A percentile compares a stretch with the other conserved stretches of the same genome.
Evolutionary conservation across 2,888 invertebrate species (phyloP).

Genomic region (Rotaria socialis): DNA sequence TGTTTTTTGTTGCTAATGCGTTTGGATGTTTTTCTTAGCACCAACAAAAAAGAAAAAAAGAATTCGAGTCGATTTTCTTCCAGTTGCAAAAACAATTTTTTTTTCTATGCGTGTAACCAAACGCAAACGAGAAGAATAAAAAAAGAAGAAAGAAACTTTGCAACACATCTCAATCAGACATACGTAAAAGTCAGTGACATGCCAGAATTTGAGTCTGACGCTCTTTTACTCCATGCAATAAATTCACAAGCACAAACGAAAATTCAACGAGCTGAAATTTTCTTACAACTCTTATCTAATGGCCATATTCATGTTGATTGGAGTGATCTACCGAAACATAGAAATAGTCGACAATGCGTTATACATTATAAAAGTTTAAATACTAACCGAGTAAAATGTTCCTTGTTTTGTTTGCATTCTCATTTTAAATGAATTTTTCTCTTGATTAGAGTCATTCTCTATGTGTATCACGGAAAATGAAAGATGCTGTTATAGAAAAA

Average conservation of each 20-base stretch:
- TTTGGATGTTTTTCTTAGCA: neutral
- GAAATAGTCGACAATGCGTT: neutral
- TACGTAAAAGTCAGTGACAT: neutral
- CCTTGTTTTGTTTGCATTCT: too few relatives aligned
- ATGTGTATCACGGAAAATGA: neutral
- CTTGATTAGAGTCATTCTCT: neutral
- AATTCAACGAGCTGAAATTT: neutral
- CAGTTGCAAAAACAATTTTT: neutral
- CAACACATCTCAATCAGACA: neutral
- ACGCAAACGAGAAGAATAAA: neutral
- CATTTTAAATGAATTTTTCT: too few relatives aligned
- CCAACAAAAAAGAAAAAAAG: neutral
- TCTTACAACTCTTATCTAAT: neutral
- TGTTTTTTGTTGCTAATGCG: neutral
- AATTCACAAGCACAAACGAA: neutral
- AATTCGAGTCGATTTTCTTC: neutral
- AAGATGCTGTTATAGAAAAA: neutral
- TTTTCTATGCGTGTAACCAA: neutral
- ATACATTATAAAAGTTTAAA: slow-evolving; percentile 20
- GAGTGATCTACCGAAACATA: neutral
- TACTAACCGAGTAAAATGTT: neutral
- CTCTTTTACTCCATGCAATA: neutral
- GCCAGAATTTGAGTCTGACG: neutral
- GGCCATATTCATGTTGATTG: neutral
- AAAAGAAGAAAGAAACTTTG: neutral